Evolutionary conservation across 2,113 vertebrate genomes (phyloP).

Genomic region (Chunga burmeisteri): DNA sequence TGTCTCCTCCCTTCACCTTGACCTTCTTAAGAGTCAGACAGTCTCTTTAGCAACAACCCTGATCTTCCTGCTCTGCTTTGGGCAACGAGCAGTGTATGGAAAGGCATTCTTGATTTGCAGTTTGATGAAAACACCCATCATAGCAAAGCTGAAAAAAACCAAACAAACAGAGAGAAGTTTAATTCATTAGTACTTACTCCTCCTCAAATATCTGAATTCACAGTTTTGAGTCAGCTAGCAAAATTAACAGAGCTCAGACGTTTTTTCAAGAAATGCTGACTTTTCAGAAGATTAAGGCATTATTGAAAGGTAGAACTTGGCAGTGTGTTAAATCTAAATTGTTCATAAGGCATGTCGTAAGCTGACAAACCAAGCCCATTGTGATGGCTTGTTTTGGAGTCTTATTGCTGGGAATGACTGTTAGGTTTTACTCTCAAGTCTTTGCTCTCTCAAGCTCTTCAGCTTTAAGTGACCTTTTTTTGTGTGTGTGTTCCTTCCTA

Average conservation of each 20-base stretch:
- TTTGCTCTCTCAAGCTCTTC: background rate
- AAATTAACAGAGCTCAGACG: background rate
- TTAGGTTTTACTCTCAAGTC: background rate
- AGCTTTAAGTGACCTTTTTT: background rate
- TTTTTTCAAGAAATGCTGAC: background rate
- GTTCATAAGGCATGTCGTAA: background rate
- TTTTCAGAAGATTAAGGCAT: background rate
- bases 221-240: background rate
- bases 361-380: background rate
- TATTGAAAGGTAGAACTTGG: background rate
- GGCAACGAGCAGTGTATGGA: background rate
- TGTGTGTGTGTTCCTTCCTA: background rate
- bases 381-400: background rate
- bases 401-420: background rate
- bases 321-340: background rate
- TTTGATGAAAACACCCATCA: background rate
- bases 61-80: background rate
- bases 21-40: background rate
- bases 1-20: background rate
- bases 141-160: background rate
- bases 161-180: background rate
- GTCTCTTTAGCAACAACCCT: background rate
- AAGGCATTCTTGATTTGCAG: background rate
- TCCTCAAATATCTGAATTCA: background rate
- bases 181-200: background rate